phyloP scores from a whole-genome alignment of 35 echinoderm and acorn worm genomes.

The Lytechinus pictus region DNA sequence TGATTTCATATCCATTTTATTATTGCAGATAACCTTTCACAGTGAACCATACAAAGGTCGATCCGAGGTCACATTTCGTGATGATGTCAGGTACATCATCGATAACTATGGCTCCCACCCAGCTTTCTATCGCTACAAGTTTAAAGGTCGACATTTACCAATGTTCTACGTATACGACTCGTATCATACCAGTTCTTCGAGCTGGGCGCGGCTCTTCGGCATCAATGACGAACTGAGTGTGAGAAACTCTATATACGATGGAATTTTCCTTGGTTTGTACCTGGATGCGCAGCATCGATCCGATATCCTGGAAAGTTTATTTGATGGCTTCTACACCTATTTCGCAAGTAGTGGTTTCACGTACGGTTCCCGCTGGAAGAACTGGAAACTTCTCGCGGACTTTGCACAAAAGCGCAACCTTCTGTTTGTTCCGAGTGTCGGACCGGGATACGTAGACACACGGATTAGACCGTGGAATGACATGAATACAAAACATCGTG shows the following conservation, averaged over 20 bases:
- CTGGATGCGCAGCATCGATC: conserved; percentile 74
- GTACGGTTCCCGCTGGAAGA: conserved; percentile 79
- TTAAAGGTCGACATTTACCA: conserved; percentile 59
- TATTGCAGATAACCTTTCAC: conserved; percentile 86
- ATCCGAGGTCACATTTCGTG: conserved; percentile 58
- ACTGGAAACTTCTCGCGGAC: conserved; percentile 73
- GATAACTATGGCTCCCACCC: conserved; percentile 85
- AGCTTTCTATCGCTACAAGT: conserved; percentile 73
- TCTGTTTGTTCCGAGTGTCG: conserved; percentile 89
- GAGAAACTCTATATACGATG: conserved; percentile 78
- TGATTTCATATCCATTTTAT: conserved; percentile 21
- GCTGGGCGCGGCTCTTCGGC: conserved; percentile 76
- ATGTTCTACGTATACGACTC: conserved; percentile 94
- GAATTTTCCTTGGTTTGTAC: conserved; percentile 78
- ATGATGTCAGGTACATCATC: conserved; percentile 89
- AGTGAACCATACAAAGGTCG: conserved; percentile 93
- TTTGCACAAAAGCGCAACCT: conserved; percentile 58
- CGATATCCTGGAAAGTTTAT: conserved; percentile 66
- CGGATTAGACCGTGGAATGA: conserved; percentile 92
- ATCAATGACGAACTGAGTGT: conserved; percentile 52
- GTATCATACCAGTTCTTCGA: conserved; percentile 66
- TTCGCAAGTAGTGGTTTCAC: conserved; percentile 93
- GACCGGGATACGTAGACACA: conserved; percentile 87
- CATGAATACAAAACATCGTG: conserved; percentile 69
- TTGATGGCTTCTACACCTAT: conserved; percentile 97